Evolutionary conservation across 1,140 invertebrate species (phyloP).

Genomic region (Reticulitermes speratus): DNA sequence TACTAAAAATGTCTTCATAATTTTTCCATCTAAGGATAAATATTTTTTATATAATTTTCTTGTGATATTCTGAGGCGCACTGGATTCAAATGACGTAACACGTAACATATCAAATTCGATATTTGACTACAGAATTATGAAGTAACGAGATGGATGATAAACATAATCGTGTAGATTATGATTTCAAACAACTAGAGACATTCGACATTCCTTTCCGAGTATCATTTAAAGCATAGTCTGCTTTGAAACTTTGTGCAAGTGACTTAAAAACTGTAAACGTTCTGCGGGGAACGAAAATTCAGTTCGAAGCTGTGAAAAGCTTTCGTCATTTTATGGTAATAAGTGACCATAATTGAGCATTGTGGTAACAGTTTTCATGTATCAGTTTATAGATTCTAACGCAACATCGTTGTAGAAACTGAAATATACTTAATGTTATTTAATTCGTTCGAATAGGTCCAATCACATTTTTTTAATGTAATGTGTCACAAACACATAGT

Average conservation of each 20-base stretch:
- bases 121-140: neutral
- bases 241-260: neutral
- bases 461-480: neutral
- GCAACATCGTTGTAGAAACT: neutral
- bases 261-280: neutral
- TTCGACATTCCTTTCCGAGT: neutral
- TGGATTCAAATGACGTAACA: neutral
- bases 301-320: neutral
- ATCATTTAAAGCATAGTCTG: neutral
- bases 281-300: neutral
- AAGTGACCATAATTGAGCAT: neutral
- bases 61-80: neutral
- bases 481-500: neutral
- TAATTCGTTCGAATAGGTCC: neutral
- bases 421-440: neutral
- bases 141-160: neutral
- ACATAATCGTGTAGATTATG: neutral
- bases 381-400: neutral
- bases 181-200: neutral
- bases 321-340: neutral
- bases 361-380: neutral
- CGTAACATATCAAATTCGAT: neutral
- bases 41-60: slow-evolving; percentile 13
- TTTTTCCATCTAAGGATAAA: neutral
- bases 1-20: neutral